Evolutionary conservation across 2,888 invertebrate species (phyloP).

Genomic region (Hydrotaea cyrtoneurina): DNA sequence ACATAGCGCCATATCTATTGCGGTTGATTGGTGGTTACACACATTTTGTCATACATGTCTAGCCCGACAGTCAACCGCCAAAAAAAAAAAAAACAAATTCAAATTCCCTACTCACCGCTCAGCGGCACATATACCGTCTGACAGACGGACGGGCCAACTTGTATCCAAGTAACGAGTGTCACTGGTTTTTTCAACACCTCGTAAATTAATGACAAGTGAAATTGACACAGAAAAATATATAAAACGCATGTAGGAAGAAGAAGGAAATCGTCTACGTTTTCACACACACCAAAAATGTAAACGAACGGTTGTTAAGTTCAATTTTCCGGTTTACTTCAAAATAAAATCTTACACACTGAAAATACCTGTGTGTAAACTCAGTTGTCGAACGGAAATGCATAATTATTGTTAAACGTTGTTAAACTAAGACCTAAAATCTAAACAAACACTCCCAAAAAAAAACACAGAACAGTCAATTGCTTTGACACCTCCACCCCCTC

Average conservation of each 20-base stretch:
- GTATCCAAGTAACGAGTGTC: neutral
- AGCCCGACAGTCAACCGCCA: neutral
- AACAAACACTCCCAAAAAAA: neutral
- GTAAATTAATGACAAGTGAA: conserved; percentile 45
- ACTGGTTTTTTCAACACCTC: conserved; percentile 36
- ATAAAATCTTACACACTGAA: neutral
- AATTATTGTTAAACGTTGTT: neutral
- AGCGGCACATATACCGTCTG: too few relatives aligned
- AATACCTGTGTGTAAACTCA: too few relatives aligned
- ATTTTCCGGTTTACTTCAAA: conserved; percentile 24
- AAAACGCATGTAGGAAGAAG: neutral
- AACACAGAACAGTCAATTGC: neutral
- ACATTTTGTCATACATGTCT: neutral
- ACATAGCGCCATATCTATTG: conserved; percentile 27
- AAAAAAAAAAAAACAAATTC: neutral
- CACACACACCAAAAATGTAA: too few relatives aligned
- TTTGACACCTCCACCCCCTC: neutral
- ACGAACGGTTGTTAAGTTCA: neutral
- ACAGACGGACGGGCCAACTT: neutral
- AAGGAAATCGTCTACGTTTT: neutral
- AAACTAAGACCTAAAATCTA: neutral
- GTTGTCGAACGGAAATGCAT: neutral
- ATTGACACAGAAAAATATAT: conserved; percentile 42
- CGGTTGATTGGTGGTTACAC: conserved; percentile 21
- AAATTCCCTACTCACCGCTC: neutral